Evolutionary conservation across 2,113 vertebrate species (phyloP).

Genomic region (Actenoides hombroni): DNA sequence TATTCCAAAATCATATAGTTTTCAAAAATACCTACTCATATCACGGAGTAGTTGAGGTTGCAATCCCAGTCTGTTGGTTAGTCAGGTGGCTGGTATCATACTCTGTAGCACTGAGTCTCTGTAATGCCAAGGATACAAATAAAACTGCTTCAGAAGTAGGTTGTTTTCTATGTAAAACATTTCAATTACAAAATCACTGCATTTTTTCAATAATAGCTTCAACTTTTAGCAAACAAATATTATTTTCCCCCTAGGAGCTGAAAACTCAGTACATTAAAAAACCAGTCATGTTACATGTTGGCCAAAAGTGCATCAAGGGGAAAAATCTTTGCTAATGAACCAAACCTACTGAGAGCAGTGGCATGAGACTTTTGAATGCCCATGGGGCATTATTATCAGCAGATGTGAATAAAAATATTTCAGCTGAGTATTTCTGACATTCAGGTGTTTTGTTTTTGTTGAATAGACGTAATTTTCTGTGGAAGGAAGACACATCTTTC

Average conservation of each 20-base stretch:
- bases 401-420: conserved; percentile 32
- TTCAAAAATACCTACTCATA: background rate
- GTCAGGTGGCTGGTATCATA: background rate
- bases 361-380: conserved; percentile 16
- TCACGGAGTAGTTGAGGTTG: background rate
- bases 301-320: conserved; percentile 33
- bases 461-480: background rate
- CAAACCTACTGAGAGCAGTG: conserved; percentile 27
- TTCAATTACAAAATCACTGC: background rate
- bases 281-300: background rate
- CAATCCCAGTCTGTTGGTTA: background rate
- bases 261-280: conserved; percentile 1
- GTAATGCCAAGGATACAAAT: background rate
- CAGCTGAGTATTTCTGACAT: conserved; percentile 5
- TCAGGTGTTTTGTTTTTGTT: conserved; percentile 26
- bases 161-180: background rate
- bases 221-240: background rate
- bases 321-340: conserved; percentile 54
- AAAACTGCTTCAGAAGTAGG: background rate
- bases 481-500: background rate
- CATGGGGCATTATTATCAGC: conserved; percentile 24
- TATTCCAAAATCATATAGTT: background rate
- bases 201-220: background rate
- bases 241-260: background rate
- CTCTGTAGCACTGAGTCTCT: background rate